Base-by-base conservation (phyloP, 2,888 invertebrate species). In the Gymnosoma rotundatum region DNA sequence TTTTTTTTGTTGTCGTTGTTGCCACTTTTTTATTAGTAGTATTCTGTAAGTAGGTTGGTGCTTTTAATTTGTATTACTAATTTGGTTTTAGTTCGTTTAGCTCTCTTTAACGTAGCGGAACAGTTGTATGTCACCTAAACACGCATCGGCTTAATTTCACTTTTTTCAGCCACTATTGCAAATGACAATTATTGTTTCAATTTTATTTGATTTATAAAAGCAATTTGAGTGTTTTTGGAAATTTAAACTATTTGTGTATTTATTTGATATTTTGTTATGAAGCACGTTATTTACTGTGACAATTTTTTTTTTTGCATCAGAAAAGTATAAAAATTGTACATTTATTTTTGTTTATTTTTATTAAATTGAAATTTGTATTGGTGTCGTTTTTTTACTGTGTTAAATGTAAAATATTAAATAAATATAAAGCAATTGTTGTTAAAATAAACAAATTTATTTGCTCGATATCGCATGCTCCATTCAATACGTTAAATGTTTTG, bases 41-140 rank as follows among this genome's bases (percentile, higher is more conserved):
- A 80, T 76, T 76, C 60, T 52, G 14, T 74, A 83, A 80, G 69
- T 80, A 63, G 76, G 80, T 83, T 80, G 80, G 61, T 78, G 69
- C 61, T 73, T 69, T 45, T 78, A 61, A 80, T 18, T 56, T 72
- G 21, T 52, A 42, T 52, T 16, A 78, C 42, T 66, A 56, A 56
- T 56, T 64, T 72, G 70, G 54, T 64, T 76, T 83, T 78, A 83
- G 80, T 80, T 79, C 66, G 78, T 74, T 74, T 81, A 74, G 38
- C 73, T 69, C 69, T 74, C 63, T 78, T 78, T 78, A 84, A 81
- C 60, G 78, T 64, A 78, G 73, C 78, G 80, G 73, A 80, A 83
- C 78, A 61, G 69, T 70, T 69, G n/a, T n/a, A n/a, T 42, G 38
- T 0, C 32, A 54, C 9, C n/a, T 38, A 0, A 52, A 50, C 14